Conservation (phyloP, 1,140 invertebrate genomes). For the Sycophila sp. region DNA sequence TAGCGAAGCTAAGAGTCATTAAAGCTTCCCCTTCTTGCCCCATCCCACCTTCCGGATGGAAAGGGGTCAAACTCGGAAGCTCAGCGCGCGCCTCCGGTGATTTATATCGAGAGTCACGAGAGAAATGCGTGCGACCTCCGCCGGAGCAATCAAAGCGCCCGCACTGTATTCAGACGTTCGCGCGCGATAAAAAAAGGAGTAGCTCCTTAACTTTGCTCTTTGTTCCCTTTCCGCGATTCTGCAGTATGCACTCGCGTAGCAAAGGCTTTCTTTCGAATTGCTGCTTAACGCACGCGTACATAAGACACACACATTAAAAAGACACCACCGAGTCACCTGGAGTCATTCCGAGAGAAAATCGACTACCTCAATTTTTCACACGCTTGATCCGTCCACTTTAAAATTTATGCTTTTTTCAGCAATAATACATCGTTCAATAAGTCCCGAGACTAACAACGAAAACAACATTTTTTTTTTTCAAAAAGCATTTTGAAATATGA, state of each 20-base stretch:
- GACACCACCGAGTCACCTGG: no score
- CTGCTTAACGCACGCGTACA: no score
- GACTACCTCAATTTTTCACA: no score
- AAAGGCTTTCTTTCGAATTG: no score
- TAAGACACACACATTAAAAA: no score
- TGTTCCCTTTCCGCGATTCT: neutral
- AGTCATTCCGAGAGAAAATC: no score
- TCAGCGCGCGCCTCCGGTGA: neutral
- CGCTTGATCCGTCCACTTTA: no score
- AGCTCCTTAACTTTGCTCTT: neutral
- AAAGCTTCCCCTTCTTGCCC: neutral
- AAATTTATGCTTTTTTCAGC: no score
- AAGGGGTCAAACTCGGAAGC: neutral
- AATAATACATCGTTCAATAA: no score
- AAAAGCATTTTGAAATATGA: no score
- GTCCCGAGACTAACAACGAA: no score
- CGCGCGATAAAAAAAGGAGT: conserved; percentile 6
- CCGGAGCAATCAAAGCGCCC: neutral
- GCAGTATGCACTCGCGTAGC: neutral
- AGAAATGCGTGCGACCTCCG: neutral
- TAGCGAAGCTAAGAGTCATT: conserved; percentile 10
- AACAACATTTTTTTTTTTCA: no score
- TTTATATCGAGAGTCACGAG: neutral
- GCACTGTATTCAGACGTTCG: neutral
- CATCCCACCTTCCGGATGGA: neutral